Base-by-base conservation (phyloP, 1,140 invertebrate species). In the Tigriopus japonicus region DNA sequence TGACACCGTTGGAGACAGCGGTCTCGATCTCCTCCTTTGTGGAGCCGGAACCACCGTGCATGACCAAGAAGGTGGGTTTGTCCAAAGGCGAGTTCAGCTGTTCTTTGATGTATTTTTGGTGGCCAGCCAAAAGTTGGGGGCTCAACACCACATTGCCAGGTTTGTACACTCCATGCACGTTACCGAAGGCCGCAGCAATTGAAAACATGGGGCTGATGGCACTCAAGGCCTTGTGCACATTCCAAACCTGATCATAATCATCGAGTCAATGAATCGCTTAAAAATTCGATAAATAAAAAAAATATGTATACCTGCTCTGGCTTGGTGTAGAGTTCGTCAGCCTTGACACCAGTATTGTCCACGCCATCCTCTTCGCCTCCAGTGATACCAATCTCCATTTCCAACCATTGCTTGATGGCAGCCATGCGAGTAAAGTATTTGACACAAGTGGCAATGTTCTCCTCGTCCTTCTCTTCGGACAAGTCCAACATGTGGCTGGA, bases 341-440 rank as follows among this genome's bases (percentile, higher is more conserved):
- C 59, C 28, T 61, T 61, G n/a, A 61, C 59, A 6, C 13, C 43
- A 19, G 59, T 56, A 15, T 61, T 61, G 51, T 61, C 59, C 10
- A 61, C 59, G n/a, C 59, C 59, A 42, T 61, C 59, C 15, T 61
- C 59, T 24, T 61, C 59, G 14, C 59, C 59, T 23, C 59, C 59
- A 24, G 59, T 61, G 51, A 61, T 61, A 23, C 59, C 59, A 55
- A 61, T 61, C 28, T 61, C 59, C 59, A 61, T 61, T 40, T 61
- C 59, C 5, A 61, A 15, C 59, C 59, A 61, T 13, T 54, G 52
- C 17, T 61, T 61, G 24, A 61, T 54, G 12, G 15, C 19, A 19
- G 49, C 51, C 59, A 61, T 61, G 28, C 59, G 49, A n/a, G n/a
- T 6, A 40, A 61, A 61, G 40, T 61, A 61, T 40, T 55, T 53